Percentiles rank a stretch among this genome's conserved stretches.
These are phyloP conservation scores for Charina bottae DNA, from an alignment of 2,113 vertebrate species.

Conservation along the genomic window DNA sequence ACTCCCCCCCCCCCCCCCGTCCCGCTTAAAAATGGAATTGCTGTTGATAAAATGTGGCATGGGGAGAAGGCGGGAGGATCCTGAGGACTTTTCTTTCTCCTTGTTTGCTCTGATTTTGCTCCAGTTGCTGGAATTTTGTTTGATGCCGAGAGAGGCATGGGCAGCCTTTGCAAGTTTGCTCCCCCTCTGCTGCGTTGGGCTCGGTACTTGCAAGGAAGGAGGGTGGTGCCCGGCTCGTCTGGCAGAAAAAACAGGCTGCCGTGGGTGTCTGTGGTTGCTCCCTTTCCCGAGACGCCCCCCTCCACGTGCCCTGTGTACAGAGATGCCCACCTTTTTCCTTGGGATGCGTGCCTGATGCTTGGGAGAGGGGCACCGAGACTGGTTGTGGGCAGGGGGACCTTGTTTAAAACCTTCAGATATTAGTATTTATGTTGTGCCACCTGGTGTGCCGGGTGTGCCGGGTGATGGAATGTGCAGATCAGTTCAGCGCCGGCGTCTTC, in stretches of 20 bases:
- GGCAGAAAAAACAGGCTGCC: background rate
- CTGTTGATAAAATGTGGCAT: background rate
- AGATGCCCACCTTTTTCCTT: background rate
- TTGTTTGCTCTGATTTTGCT: rapidly evolving
- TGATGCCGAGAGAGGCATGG: constrained; percentile 28
- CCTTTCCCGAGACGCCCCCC: background rate
- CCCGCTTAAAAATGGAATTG: background rate
- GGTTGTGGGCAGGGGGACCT: background rate
- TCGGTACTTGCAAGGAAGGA: too few relatives aligned
- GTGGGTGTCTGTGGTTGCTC: background rate
- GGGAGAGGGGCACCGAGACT: background rate
- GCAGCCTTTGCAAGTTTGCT: constrained; percentile 47
- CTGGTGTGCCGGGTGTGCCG: background rate
- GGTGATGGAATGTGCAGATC: background rate
- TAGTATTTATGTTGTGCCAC: background rate
- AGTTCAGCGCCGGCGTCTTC: background rate
- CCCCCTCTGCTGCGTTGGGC: background rate
- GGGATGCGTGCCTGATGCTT: background rate
- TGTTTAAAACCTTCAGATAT: background rate
- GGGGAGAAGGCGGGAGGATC: background rate
- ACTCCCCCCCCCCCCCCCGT: background rate
- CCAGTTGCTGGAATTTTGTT: rapidly evolving
- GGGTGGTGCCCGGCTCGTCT: background rate
- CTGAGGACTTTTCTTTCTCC: background rate
- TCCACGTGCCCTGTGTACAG: background rate